Base-by-base conservation (phyloP, 2,113 vertebrate genomes). In the Propithecus coquereli region DNA sequence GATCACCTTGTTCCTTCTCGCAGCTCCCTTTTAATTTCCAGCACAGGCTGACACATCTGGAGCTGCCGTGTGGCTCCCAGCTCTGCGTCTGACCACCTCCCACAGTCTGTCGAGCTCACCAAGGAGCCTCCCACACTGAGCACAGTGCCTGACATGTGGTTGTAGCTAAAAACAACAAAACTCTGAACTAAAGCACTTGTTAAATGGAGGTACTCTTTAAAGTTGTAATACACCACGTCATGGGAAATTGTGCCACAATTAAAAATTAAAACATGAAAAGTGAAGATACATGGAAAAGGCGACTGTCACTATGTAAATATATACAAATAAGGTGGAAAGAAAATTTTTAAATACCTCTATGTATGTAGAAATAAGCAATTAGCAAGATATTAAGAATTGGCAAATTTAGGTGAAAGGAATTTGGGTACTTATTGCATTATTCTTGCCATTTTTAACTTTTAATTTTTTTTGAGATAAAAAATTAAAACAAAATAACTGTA, bases 381-480 rank as follows among this genome's bases (percentile, higher is more conserved):
- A 63, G 71, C n/a, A 71, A 80, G 85, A 50, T 47, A 71, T 6
- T 54, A 50, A 34, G 40, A 83, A 8, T 5, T 34, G 70, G 12
- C 71, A 37, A 70, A 81, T 30, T 80, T 40, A 68, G 25, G 22
- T 82, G 23, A 40, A 40, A 59, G 16, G 14, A 47, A 57, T 40
- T 10, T 80, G 23, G 13, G 32, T 40, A 86, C 32, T 87, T 32
- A 13, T 4, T 68, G 61, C 12, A 86, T 52, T 85, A 59, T 34
- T 93, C 23, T 50, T 91, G 23, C 17, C 63, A 59, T 88, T n/a
- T 89, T 86, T 61, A 18, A 52, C 12, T 45, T 40, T 74, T 25
- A 88, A 6, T 40, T n/a, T 68, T 70, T 89, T 95, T 82, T 57
- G 50, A 94, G 50, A 83, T 77, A 59, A 77, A 88, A 47, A 32